Evolutionary conservation across 2,888 invertebrate genomes (phyloP).

Genomic region (Lissocephala sabroskyi): DNA sequence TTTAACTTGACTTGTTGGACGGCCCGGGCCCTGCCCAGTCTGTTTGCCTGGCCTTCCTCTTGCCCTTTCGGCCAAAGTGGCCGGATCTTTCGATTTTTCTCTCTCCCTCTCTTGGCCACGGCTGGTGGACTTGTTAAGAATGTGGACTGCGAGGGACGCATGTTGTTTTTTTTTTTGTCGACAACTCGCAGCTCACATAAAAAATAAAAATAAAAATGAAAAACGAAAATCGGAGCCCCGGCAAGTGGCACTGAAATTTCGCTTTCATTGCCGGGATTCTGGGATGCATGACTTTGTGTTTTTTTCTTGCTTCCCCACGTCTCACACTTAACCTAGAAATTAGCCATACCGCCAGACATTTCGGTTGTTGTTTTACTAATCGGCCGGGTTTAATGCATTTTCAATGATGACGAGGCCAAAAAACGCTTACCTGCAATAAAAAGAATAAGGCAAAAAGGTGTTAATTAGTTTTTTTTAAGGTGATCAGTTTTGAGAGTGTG

Average conservation of each 20-base stretch:
- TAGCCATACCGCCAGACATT: conserved; percentile 30
- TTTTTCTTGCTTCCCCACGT: conserved; percentile 11
- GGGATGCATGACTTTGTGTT: conserved; percentile 39
- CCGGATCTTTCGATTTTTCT: too few relatives aligned
- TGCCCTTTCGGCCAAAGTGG: conserved; percentile 33
- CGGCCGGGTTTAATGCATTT: conserved; percentile 32
- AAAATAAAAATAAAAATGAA: neutral
- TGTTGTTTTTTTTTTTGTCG: conserved; percentile 26
- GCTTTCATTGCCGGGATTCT: conserved; percentile 50
- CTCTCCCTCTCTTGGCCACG: too few relatives aligned
- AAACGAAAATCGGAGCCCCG: too few relatives aligned
- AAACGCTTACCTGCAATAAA: conserved; percentile 13
- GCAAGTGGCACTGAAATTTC: conserved; percentile 39
- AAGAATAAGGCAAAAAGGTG: conserved; percentile 28
- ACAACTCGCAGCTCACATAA: neutral
- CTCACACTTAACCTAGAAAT: conserved; percentile 51
- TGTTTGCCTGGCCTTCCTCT: conserved; percentile 3
- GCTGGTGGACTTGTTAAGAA: conserved; percentile 56
- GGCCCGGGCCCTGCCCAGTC: conserved; percentile 9
- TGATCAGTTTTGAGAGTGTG: neutral
- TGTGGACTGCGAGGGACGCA: conserved; percentile 58
- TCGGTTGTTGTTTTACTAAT: conserved; percentile 13
- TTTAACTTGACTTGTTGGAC: conserved; percentile 52
- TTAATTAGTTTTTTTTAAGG: conserved; percentile 48
- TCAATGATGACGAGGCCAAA: conserved; percentile 18